Evolutionary conservation across 1,140 invertebrate genomes (phyloP), one percentile per base, ranked within the genome.

Genomic region (Drosophila gunungcola): DNA sequence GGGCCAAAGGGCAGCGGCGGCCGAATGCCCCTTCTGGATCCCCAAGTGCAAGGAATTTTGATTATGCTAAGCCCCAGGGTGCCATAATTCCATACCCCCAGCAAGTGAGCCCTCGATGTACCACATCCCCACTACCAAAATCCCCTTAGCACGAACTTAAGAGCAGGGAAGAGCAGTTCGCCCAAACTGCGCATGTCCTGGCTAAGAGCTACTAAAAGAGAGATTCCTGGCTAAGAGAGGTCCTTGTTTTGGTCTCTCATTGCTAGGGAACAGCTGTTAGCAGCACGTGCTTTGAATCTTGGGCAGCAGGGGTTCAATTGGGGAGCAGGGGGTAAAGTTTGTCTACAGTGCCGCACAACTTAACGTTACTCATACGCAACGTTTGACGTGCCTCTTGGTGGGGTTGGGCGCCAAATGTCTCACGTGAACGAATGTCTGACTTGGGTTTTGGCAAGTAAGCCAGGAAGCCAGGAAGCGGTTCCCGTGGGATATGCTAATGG

Each of bases 41-140:
- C 91, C 91, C 82, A 80, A 80, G 73, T 84, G 89, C 77, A 80
- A 85, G 84, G 82, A 91, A 92, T 92, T 92, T 91, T 92, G 91
- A 92, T 92, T 92, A 92, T 91, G 91, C 82, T 80, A 91, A 73
- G 79, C 91, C 89, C 91, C 49, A 60, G 91, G 85, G 91, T 81
- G 72, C 85, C 91, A 92, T 92, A 92, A 90, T 92, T 91, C 90
- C 91, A 88, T 72, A 69, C 91, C 91, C 82, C 82, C 80, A 79
- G 79, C 81, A 84, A 80, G 62, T 60, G 64, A 77, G 60, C 46
- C 61, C 72, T 49, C 32, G 4, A 48, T 13, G 45, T 49, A 43
- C 55, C 41, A n/a, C 34, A 1, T 12, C 36, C 29, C 42, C 36
- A 38, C n/a, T 6, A 25, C 11, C 9, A 21, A 29, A 25, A 25